phyloP scores from a whole-genome alignment of 2,113 vertebrate genomes.

The Xiphophorus couchianus region DNA sequence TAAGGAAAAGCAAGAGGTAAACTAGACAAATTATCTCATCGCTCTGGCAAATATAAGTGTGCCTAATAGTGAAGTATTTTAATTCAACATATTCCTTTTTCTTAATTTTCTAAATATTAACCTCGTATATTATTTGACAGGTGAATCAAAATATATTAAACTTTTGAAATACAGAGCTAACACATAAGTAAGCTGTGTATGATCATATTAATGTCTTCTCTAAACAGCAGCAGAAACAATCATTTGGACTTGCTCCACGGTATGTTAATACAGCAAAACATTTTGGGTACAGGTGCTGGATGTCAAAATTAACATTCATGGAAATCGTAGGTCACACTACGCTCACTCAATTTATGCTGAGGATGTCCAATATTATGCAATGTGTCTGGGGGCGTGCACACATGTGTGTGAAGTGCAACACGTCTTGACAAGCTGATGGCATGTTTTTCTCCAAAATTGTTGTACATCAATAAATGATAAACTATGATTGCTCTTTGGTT shows the following conservation, averaged over 20 bases:
- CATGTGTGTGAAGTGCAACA: conserved; percentile 35
- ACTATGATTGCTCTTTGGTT: conserved; percentile 65
- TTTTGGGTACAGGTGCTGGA: conserved; percentile 16
- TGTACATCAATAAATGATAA: background rate
- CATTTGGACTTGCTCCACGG: conserved; percentile 1
- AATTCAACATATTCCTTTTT: background rate
- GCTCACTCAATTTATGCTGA: conserved; percentile 31
- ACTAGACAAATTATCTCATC: background rate
- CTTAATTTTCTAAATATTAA: background rate
- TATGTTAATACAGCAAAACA: conserved; percentile 19
- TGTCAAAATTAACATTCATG: conserved; percentile 7
- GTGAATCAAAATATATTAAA: background rate
- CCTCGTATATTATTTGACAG: background rate
- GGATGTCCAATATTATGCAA: conserved; percentile 32
- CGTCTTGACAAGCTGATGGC: conserved; percentile 54
- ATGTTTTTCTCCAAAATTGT: conserved; percentile 46
- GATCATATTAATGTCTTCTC: background rate
- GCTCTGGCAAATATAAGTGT: background rate
- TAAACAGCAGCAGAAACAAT: background rate
- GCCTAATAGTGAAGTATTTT: background rate
- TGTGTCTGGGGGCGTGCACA: conserved; percentile 10
- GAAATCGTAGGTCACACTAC: conserved; percentile 36
- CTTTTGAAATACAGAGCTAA: background rate
- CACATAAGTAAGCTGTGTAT: background rate
- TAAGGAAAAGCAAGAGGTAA: background rate